phyloP scores from a whole-genome alignment of 2,113 vertebrate genomes.

The Psilopogon haemacephalus region DNA sequence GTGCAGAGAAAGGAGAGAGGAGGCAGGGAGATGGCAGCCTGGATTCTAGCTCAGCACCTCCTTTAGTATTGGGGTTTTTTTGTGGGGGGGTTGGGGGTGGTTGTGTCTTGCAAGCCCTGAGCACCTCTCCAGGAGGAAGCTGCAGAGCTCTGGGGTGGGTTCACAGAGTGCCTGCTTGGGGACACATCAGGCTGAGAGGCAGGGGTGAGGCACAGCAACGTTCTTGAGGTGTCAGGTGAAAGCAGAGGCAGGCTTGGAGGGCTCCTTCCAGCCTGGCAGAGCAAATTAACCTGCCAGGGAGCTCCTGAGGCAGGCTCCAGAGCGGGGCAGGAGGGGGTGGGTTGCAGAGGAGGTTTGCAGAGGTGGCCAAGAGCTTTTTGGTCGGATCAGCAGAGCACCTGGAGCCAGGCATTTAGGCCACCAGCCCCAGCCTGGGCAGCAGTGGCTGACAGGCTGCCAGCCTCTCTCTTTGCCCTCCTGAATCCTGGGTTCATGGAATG shows the following conservation, averaged over 20 bases:
- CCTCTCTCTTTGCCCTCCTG: no score
- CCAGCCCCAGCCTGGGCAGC: not conserved
- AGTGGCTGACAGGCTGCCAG: not conserved
- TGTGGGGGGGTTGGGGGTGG: not conserved
- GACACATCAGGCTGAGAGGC: slow-evolving; percentile 16
- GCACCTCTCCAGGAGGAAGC: not conserved
- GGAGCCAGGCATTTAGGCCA: slow-evolving; percentile 45
- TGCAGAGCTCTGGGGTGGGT: not conserved
- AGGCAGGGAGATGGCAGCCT: not conserved
- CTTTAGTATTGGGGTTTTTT: no score
- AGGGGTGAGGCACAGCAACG: slow-evolving; percentile 42
- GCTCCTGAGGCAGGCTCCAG: slow-evolving; percentile 48
- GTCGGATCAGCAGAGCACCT: slow-evolving; percentile 65
- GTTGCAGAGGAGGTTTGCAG: slow-evolving; percentile 57
- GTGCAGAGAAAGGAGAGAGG: not conserved
- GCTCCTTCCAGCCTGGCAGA: slow-evolving; percentile 60
- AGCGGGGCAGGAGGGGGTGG: slow-evolving; percentile 48
- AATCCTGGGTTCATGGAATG: no score
- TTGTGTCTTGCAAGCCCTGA: not conserved
- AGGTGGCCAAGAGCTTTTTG: slow-evolving; percentile 64
- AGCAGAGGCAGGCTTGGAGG: slow-evolving; percentile 48
- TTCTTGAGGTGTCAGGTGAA: slow-evolving; percentile 59
- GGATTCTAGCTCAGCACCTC: slow-evolving; percentile 25
- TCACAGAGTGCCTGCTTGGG: not conserved
- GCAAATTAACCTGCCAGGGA: slow-evolving; percentile 69